Evolutionary conservation across 2,888 invertebrate genomes (phyloP).

Genomic region (Conistra vaccinii): DNA sequence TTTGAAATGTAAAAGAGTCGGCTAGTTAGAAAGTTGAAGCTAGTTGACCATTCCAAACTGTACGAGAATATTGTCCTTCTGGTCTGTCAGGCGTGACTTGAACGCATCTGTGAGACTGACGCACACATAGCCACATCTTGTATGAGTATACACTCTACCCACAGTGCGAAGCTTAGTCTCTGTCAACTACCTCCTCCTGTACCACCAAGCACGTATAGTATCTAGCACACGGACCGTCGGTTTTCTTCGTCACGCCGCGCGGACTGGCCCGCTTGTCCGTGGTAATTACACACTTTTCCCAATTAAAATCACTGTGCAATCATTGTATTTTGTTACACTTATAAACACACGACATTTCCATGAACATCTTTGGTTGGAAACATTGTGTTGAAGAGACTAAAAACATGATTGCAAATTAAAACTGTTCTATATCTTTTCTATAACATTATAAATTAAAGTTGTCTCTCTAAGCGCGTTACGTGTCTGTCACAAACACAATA

Average conservation of each 20-base stretch:
- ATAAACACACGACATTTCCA: conserved; percentile 14
- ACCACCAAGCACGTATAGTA: conserved; percentile 27
- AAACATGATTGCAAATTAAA: neutral
- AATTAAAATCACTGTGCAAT: conserved; percentile 68
- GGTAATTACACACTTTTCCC: conserved; percentile 73
- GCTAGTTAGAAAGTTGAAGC: too few species aligned
- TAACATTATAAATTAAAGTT: too few species aligned
- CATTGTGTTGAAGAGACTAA: neutral
- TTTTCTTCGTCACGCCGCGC: conserved; percentile 67
- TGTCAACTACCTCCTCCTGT: neutral
- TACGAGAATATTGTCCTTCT: neutral
- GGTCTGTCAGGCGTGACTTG: neutral
- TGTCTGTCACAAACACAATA: too few species aligned
- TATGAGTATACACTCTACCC: neutral
- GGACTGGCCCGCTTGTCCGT: conserved; percentile 60
- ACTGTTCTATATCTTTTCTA: neutral
- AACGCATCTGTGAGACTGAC: neutral
- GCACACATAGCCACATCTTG: neutral
- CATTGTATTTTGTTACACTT: conserved; percentile 51
- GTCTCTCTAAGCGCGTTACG: too few species aligned
- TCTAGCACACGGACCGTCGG: conserved; percentile 42
- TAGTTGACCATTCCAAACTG: too few species aligned
- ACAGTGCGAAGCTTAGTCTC: conserved; percentile 7
- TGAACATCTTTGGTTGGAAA: neutral
- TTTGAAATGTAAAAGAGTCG: too few species aligned